Percentiles rank a stretch among this genome's conserved stretches.
Conservation (phyloP, 2,113 vertebrate species). For the Dunckerocampus dactyliophorus region DNA sequence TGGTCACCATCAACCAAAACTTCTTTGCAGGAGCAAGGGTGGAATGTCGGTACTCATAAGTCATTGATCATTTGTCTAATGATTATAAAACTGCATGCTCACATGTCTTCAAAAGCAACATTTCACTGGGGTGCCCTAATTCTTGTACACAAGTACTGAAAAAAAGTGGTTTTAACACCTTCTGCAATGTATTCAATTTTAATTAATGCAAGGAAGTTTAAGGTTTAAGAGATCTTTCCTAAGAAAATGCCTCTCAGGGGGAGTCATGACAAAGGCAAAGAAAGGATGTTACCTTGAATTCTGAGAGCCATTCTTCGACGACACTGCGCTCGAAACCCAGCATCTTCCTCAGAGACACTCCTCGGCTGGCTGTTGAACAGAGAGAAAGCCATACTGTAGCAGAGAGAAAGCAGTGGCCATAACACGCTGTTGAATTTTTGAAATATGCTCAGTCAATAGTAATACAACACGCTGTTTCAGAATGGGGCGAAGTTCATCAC, state of each 20-base stretch:
- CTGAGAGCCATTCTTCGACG: slow-evolving; percentile 98
- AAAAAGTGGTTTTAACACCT: background rate
- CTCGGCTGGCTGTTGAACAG: slow-evolving; percentile 59
- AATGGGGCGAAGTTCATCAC: too few relatives aligned
- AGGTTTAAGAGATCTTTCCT: background rate
- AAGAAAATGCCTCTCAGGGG: background rate
- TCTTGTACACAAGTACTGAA: too few relatives aligned
- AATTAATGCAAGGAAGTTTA: background rate
- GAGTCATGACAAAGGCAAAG: slow-evolving; percentile 6
- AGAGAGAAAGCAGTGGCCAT: background rate
- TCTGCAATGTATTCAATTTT: background rate
- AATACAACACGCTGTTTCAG: too few relatives aligned
- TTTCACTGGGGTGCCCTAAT: too few relatives aligned
- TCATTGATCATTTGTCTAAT: too few relatives aligned
- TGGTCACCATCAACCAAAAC: too few relatives aligned
- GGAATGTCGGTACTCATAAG: too few relatives aligned
- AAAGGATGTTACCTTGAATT: slow-evolving; percentile 91
- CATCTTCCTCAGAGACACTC: slow-evolving; percentile 79
- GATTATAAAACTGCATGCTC: too few relatives aligned
- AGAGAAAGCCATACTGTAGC: background rate
- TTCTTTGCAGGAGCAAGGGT: too few relatives aligned
- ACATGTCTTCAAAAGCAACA: too few relatives aligned
- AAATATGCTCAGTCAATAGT: too few relatives aligned
- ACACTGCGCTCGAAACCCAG: slow-evolving; percentile 87
- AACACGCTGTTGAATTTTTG: background rate